A percentile compares a stretch with the other conserved stretches of the same genome.
Conservation (phyloP, 2,888 invertebrate genomes). For the Chaetogeoica ovagalla region DNA sequence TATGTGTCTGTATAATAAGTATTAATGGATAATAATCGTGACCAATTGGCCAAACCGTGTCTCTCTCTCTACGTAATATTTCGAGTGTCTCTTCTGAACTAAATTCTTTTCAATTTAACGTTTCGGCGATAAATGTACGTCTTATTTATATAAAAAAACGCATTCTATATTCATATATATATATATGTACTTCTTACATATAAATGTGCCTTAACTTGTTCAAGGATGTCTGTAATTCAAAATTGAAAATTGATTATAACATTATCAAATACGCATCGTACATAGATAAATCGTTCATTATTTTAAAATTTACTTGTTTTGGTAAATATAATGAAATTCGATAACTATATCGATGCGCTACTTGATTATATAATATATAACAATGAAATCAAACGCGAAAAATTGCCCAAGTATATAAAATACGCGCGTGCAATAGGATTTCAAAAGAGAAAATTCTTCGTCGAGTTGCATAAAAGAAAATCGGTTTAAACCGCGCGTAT, state of each 20-base stretch:
- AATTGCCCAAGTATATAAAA: too few relatives aligned
- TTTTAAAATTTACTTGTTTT: background rate
- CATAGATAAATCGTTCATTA: background rate
- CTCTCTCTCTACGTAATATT: background rate
- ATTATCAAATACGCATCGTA: background rate
- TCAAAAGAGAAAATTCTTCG: too few relatives aligned
- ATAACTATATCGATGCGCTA: too few relatives aligned
- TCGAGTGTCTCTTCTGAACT: conserved; percentile 18
- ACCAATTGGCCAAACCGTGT: conserved; percentile 35
- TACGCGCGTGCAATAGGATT: too few relatives aligned
- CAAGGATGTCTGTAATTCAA: conserved; percentile 13
- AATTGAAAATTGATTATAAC: conserved; percentile 20
- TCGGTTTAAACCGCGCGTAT: too few relatives aligned
- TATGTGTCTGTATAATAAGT: background rate
- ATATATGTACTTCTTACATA: too few relatives aligned
- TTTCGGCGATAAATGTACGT: conserved; percentile 20
- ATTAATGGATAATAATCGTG: conserved; percentile 47
- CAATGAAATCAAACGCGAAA: too few relatives aligned
- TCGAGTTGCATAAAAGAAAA: too few relatives aligned
- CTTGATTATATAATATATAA: too few relatives aligned
- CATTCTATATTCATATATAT: conserved; percentile 5
- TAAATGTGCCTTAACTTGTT: background rate
- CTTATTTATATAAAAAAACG: conserved; percentile 12
- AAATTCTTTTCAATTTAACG: conserved; percentile 21
- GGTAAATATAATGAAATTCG: too few relatives aligned